Evolutionary conservation across 2,113 vertebrate species (phyloP), one percentile per base, ranked within the genome.

Genomic region (Plecotus auritus): DNA sequence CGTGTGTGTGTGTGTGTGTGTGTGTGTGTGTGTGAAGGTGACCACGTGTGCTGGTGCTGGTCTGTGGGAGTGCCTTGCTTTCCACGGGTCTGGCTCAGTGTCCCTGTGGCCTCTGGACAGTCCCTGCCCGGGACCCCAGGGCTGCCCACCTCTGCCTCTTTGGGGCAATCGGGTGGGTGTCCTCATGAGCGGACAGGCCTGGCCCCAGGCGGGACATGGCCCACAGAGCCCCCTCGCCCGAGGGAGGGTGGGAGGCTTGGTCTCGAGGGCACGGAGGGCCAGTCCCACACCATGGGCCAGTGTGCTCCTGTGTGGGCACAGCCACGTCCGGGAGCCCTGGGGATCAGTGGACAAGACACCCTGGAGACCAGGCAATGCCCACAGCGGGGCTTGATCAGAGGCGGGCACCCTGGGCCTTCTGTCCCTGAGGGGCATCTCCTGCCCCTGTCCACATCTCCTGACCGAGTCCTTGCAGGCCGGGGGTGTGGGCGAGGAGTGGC

Each of bases 401-500:
- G 35, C 0, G 1, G 54, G 13, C 56, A 13, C n/a, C 9, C 8
- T 5, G 1, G 51, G 10, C 9, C 37, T 18, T n/a, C 9, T 23
- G 4, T 83, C 32, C 11, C 64, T 0, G 18, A 12, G 47, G 17
- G 28, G 12, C 5, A 47, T 37, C 20, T 37, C 7, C 18, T 0
- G 0, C 11, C 9, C 16, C 66, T 14, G 7, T 10, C 7, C 45
- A 14, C 45, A 30, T 1, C 23, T 35, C 0, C 4, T 26, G 56
- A 11, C 23, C 3, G 23, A 10, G 23, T 28, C 23, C 23, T 59
- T 1, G 23, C 22, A 0, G 22, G 56, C 9, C 1, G 9, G 54
- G 17, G 20, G 54, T 61, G 54, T 54, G 54, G 20, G 54, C 20
- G 54, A 12, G 35, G 4, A 80, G n/a, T 9, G 28, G n/a, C 54